phyloP scores from a whole-genome alignment of 2,888 invertebrate species.

The Listrodromus nycthemerus region DNA sequence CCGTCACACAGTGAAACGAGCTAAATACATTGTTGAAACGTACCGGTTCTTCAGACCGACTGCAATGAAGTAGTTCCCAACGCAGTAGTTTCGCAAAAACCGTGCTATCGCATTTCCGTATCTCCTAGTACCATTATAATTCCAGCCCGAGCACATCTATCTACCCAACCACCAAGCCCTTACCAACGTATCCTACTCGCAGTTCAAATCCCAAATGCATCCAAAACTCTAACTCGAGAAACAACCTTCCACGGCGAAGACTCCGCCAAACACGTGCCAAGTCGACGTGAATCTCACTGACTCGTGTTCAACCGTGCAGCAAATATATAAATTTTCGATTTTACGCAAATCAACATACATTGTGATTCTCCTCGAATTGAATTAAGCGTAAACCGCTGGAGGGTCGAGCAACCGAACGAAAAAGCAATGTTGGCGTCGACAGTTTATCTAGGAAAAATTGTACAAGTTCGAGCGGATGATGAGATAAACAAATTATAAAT shows the following conservation, averaged over 20 bases:
- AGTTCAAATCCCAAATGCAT: not conserved
- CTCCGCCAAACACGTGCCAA: not conserved
- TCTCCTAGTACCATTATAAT: not conserved
- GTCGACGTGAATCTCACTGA: not conserved
- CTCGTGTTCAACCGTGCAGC: not conserved
- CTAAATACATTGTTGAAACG: not conserved
- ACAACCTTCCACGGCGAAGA: not conserved
- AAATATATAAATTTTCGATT: not conserved
- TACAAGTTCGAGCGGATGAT: constrained; percentile 72
- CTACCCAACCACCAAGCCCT: not conserved
- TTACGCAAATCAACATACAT: constrained; percentile 5
- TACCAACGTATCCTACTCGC: not conserved
- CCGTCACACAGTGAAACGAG: not conserved
- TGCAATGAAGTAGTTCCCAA: not conserved
- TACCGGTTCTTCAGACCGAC: not conserved
- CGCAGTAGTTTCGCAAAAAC: constrained; percentile 16
- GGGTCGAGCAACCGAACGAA: not conserved
- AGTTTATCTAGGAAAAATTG: constrained; percentile 55
- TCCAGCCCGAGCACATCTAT: not conserved
- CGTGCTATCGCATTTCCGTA: constrained; percentile 22
- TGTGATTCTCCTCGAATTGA: not conserved
- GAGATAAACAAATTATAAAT: constrained; percentile 81
- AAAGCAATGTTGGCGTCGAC: constrained; percentile 16
- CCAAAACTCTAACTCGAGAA: not conserved
- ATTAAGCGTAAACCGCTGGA: constrained; percentile 3